A percentile compares a stretch with the other conserved stretches of the same genome.
Conservation (phyloP, 2,888 invertebrate genomes). For the Osmoderma eremita region DNA sequence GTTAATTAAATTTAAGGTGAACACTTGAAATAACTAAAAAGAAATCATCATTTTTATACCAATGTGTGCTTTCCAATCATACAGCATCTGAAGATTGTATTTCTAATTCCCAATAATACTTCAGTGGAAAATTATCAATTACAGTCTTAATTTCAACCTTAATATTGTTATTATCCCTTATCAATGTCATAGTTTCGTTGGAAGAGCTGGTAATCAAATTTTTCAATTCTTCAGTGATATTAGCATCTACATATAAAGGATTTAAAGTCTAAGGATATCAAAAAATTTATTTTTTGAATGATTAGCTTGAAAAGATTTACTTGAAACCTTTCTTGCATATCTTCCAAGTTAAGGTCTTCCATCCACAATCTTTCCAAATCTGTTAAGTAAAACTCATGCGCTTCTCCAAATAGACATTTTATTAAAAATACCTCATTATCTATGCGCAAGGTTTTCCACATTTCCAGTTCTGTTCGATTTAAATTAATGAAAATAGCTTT, state of each 20-base stretch:
- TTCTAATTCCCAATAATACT: conserved; percentile 40
- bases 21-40: conserved; percentile 56
- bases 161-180: neutral
- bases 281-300: conserved; percentile 18
- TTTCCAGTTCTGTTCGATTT: conserved; percentile 30
- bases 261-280: conserved; percentile 53
- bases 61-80: conserved; percentile 30
- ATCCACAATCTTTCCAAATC: conserved; percentile 57
- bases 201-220: conserved; percentile 26
- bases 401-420: conserved; percentile 46
- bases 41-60: conserved; percentile 45
- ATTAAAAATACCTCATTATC: conserved; percentile 52
- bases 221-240: conserved; percentile 16
- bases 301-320: conserved; percentile 44
- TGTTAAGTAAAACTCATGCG: conserved; percentile 51
- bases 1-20: conserved; percentile 61
- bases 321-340: conserved; percentile 52
- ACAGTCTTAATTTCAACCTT: conserved; percentile 18
- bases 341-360: conserved; percentile 48
- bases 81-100: conserved; percentile 44
- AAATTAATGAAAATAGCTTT: neutral
- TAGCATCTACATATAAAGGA: conserved; percentile 51
- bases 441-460: conserved; percentile 55
- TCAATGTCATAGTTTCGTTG: conserved; percentile 13
- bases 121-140: conserved; percentile 30